Conservation (phyloP, 1,140 invertebrate species). For the Papilio helenus region DNA sequence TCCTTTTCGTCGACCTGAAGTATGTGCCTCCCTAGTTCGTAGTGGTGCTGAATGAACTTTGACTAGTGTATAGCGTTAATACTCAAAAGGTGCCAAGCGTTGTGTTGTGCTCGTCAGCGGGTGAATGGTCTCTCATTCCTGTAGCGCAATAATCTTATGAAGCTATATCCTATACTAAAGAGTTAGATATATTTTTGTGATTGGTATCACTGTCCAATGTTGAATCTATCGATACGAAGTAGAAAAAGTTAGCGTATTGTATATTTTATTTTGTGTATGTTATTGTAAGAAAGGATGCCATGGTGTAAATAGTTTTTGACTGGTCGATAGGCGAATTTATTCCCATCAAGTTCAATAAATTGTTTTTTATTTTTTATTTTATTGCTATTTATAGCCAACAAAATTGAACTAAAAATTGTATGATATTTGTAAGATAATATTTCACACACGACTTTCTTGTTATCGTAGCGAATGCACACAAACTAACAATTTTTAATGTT, state of each 20-base stretch:
- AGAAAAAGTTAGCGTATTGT: constrained; percentile 59
- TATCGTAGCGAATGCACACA: constrained; percentile 25
- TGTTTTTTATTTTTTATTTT: neutral
- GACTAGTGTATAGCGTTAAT: constrained; percentile 71
- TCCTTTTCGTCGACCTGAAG: constrained; percentile 75
- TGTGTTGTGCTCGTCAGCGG: constrained; percentile 62
- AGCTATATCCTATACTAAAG: constrained; percentile 57
- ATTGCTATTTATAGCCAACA: constrained; percentile 29
- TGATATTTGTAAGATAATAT: constrained; percentile 31
- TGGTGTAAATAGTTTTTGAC: constrained; percentile 40
- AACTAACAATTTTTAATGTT: constrained; percentile 35
- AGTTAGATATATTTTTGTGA: constrained; percentile 60
- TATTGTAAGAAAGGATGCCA: constrained; percentile 51
- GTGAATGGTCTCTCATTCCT: constrained; percentile 72
- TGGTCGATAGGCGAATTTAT: constrained; percentile 25
- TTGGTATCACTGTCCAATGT: constrained; percentile 63
- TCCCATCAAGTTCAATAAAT: constrained; percentile 22
- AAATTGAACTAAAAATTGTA: constrained; percentile 28
- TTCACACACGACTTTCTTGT: constrained; percentile 27
- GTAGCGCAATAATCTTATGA: constrained; percentile 65
- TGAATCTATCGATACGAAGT: constrained; percentile 63
- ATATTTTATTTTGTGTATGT: constrained; percentile 61
- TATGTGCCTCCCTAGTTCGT: constrained; percentile 75
- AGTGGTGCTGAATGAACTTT: constrained; percentile 65
- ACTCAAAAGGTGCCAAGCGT: constrained; percentile 78